Percentiles rank a stretch among this genome's conserved stretches.
Conservation (phyloP, 2,797 vertebrate species). For the Dryobates pubescens region DNA sequence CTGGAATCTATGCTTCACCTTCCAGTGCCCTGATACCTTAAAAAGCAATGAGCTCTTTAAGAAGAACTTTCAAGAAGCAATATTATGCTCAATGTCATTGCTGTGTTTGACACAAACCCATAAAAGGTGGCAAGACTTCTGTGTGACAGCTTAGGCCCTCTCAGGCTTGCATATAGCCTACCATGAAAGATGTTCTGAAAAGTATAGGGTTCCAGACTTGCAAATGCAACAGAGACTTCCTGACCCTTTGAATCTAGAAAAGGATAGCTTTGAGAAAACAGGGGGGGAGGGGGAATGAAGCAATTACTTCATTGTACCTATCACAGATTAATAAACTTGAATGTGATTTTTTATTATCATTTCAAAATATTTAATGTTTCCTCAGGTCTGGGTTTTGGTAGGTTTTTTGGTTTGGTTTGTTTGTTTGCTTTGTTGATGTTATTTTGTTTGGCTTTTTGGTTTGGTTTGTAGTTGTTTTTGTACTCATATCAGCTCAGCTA, state of each 20-base stretch:
- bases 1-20: not conserved
- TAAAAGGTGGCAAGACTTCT: not conserved
- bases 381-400: not conserved
- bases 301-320: not conserved
- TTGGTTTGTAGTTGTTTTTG: not conserved
- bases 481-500: not conserved
- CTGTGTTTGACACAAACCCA: not conserved
- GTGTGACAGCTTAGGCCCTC: not conserved
- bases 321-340: not conserved
- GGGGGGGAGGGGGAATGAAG: not conserved
- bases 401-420: no score
- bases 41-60: not conserved
- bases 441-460: no score
- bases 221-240: not conserved
- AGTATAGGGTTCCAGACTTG: not conserved
- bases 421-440: no score
- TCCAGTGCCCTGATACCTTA: not conserved
- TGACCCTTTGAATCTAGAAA: not conserved
- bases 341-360: not conserved
- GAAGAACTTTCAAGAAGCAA: not conserved
- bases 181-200: not conserved
- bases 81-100: not conserved
- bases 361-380: not conserved
- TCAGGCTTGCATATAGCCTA: not conserved
- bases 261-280: not conserved